phyloP scores from a whole-genome alignment of 2,113 vertebrate species.

The Ia io region DNA sequence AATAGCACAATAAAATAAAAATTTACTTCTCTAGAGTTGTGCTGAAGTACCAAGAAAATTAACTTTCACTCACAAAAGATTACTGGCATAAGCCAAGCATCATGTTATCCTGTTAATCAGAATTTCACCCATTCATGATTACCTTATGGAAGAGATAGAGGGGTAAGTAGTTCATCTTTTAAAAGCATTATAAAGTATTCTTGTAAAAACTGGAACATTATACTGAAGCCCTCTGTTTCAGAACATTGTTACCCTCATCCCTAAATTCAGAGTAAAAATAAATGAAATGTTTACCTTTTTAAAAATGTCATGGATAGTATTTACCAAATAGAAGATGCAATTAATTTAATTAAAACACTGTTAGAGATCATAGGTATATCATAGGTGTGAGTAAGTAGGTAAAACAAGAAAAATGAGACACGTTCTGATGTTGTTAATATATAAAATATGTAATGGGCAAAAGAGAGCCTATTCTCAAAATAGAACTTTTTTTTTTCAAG shows the following conservation, averaged over 20 bases:
- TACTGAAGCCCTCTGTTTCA: background rate
- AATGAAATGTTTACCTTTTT: background rate
- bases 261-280: slow-evolving; percentile 5
- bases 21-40: background rate
- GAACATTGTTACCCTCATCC: background rate
- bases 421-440: background rate
- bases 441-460: background rate
- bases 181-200: slow-evolving; percentile 1
- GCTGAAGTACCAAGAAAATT: background rate
- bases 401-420: background rate
- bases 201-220: background rate
- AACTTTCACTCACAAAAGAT: background rate
- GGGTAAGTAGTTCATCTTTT: background rate
- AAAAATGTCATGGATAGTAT: background rate
- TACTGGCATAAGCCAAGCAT: background rate
- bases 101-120: background rate
- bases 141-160: background rate
- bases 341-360: background rate
- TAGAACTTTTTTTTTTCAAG: background rate
- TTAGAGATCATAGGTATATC: background rate
- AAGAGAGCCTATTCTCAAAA: background rate
- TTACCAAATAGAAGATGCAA: background rate
- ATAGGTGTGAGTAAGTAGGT: background rate
- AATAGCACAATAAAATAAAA: background rate
- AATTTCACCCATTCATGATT: background rate